Conservation (phyloP, 2,888 invertebrate genomes). For the Ennomos erosarius region DNA sequence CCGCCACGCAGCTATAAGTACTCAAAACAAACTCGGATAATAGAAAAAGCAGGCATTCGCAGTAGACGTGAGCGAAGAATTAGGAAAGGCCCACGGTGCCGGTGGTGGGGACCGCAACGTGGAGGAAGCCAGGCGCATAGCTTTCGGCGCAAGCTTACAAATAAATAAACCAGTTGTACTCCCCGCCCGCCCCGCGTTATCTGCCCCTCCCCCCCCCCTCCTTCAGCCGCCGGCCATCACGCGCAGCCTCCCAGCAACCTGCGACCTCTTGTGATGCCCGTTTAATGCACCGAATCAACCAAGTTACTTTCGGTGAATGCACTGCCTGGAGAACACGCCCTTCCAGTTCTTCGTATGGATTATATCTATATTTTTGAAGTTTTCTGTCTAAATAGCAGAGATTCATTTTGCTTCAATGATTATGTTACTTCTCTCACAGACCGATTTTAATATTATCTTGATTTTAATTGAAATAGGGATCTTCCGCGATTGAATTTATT, state of each 20-base stretch:
- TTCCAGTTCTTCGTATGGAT: neutral
- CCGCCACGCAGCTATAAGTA: neutral
- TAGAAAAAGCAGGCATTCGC: no score
- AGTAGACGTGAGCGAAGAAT: slow-evolving; percentile 1
- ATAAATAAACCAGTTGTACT: slow-evolving; percentile 74
- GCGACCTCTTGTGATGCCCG: slow-evolving; percentile 49
- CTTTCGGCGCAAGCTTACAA: slow-evolving; percentile 69
- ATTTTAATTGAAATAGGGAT: no score
- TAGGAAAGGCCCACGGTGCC: slow-evolving; percentile 7
- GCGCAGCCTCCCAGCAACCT: slow-evolving; percentile 48
- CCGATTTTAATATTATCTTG: neutral
- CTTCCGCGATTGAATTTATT: no score
- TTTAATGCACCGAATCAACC: slow-evolving; percentile 59
- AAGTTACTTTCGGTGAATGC: slow-evolving; percentile 52
- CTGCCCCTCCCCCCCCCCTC: slow-evolving; percentile 16
- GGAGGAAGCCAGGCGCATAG: slow-evolving; percentile 37
- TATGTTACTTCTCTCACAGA: neutral
- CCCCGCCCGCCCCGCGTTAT: slow-evolving; percentile 31
- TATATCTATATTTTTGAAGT: no score
- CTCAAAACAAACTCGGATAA: neutral
- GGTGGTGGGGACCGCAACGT: slow-evolving; percentile 2
- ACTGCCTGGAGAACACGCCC: slow-evolving; percentile 12
- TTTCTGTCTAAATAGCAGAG: no score
- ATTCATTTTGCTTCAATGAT: neutral
- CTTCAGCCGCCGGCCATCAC: slow-evolving; percentile 32